A percentile compares a stretch with the other conserved stretches of the same genome.
Conservation (phyloP, 2,888 invertebrate genomes). For the Drosophila percnosoma region DNA sequence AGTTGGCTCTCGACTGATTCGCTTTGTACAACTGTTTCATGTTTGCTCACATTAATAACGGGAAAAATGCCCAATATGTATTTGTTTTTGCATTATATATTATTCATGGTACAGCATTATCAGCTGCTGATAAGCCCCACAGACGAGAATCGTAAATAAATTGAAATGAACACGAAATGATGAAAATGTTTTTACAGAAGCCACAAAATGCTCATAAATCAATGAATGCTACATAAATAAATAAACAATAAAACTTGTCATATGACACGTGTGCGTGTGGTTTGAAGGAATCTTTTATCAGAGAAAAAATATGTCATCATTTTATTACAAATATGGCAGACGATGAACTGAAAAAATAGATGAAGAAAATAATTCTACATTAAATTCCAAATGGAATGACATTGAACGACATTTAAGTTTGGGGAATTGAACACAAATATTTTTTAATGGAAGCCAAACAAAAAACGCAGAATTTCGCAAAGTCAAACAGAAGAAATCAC, state of each 20-base stretch:
- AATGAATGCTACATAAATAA: constrained; percentile 34
- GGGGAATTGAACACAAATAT: constrained; percentile 11
- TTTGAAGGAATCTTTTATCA: not conserved
- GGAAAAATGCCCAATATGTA: constrained; percentile 27
- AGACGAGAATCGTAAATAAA: constrained; percentile 19
- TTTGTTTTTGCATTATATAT: constrained; percentile 34
- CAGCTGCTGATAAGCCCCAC: constrained; percentile 51
- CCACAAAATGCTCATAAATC: constrained; percentile 46
- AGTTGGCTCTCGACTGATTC: constrained; percentile 7
- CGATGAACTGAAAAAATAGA: constrained; percentile 20
- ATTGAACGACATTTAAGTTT: not conserved
- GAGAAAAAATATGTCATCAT: constrained; percentile 14
- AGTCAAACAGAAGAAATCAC: constrained; percentile 22
- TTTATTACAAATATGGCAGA: constrained; percentile 8
- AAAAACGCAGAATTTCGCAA: constrained; percentile 1
- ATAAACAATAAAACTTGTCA: constrained; percentile 25
- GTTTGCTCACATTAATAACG: constrained; percentile 33
- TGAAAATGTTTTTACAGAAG: constrained; percentile 29
- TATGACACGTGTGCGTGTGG: constrained; percentile 12
- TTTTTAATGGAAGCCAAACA: constrained; percentile 31
- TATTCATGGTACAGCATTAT: constrained; percentile 42
- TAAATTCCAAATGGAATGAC: not conserved
- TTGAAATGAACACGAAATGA: constrained; percentile 38
- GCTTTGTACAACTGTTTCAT: constrained; percentile 32
- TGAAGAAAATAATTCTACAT: constrained; percentile 3